Conservation (phyloP, 2,888 invertebrate genomes). For the Drosophila infuscata region DNA sequence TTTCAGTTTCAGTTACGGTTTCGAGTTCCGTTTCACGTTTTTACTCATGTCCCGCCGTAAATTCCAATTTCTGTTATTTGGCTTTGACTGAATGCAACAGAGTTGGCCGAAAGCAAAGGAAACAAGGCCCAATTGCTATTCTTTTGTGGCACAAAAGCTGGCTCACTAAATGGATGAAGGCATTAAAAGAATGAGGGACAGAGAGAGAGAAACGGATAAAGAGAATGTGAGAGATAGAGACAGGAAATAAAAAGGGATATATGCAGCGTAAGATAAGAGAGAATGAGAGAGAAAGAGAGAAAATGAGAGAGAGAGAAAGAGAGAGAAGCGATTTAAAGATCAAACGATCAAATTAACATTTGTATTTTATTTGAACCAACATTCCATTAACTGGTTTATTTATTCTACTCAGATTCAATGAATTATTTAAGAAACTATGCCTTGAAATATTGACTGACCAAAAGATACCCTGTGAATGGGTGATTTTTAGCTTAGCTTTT, state of each 20-base stretch:
- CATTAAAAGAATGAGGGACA: not conserved
- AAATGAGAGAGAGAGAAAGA: not conserved
- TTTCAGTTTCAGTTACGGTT: constrained; percentile 13
- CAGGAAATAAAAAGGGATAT: no score
- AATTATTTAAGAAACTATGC: no score
- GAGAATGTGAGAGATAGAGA: not conserved
- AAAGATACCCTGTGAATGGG: not conserved
- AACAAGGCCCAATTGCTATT: not conserved
- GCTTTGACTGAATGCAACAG: not conserved
- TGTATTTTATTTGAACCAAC: not conserved
- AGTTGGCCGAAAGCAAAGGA: not conserved
- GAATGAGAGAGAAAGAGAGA: not conserved
- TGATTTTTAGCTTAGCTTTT: not conserved
- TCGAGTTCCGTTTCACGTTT: not conserved
- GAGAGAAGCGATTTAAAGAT: not conserved
- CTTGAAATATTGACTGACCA: not conserved
- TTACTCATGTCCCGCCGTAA: not conserved
- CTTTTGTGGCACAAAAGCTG: not conserved
- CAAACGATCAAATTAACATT: not conserved
- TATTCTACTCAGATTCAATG: not conserved
- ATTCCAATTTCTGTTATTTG: not conserved
- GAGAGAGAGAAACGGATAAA: not conserved
- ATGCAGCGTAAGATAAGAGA: no score
- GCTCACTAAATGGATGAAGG: not conserved
- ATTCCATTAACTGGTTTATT: not conserved